A percentile compares a stretch with the other conserved stretches of the same genome.
Conservation (phyloP, 1,140 invertebrate species). For the Zeugodacus cucurbitae region DNA sequence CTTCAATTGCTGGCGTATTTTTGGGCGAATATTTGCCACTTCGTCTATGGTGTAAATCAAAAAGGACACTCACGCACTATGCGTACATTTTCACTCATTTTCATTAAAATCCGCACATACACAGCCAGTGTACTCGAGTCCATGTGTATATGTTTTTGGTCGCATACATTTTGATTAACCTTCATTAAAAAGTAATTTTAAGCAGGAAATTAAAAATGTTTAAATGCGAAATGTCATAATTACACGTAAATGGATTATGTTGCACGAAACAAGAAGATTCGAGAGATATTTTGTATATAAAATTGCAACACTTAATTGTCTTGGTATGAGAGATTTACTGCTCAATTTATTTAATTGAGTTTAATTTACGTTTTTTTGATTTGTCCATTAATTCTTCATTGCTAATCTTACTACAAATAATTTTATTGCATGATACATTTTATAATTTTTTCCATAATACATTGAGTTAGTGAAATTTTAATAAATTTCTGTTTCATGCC, state of each 20-base stretch:
- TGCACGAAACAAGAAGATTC: neutral
- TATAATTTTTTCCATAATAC: too few species aligned
- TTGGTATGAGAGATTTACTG: too few species aligned
- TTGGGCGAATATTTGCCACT: constrained; percentile 50
- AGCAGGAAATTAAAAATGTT: constrained; percentile 57
- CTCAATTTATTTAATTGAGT: too few species aligned
- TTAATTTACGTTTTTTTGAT: fast-evolving
- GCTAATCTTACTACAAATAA: too few species aligned
- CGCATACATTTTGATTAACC: constrained; percentile 45
- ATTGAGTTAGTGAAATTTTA: too few species aligned
- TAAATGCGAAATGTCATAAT: constrained; percentile 49
- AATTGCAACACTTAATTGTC: too few species aligned
- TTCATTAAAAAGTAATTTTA: constrained; percentile 64
- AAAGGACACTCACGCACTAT: neutral
- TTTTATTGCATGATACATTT: too few species aligned
- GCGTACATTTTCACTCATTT: neutral
- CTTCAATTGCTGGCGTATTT: constrained; percentile 47
- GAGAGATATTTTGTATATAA: neutral
- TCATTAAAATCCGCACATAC: neutral
- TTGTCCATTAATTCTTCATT: too few species aligned
- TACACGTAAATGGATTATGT: constrained; percentile 51
- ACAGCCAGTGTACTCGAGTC: too few species aligned
- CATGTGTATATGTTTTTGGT: neutral
- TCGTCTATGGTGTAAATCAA: neutral
- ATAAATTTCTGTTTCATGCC: too few species aligned